Conservation (phyloP, 2,797 vertebrate species). For the Bucorvus abyssinicus region DNA sequence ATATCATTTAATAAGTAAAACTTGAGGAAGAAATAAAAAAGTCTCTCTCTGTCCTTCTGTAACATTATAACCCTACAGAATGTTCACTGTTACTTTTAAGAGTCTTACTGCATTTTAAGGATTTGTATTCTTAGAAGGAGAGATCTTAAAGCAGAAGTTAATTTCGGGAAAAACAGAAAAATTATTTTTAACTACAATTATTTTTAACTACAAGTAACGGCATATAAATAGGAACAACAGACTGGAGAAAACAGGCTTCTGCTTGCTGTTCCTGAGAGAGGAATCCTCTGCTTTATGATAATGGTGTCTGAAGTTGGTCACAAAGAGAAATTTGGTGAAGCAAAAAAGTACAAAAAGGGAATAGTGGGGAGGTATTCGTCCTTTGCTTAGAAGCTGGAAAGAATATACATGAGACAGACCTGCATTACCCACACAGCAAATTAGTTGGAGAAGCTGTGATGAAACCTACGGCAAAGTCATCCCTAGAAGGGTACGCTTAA, state of each 20-base stretch:
- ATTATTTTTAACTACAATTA: background rate
- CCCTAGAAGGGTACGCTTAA: background rate
- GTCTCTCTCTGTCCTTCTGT: background rate
- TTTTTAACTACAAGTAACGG: too few species aligned
- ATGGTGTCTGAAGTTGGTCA: background rate
- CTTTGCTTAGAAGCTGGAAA: background rate
- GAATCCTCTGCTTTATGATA: background rate
- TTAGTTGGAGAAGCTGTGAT: background rate
- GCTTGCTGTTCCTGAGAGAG: background rate
- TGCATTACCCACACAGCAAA: background rate
- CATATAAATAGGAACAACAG: background rate
- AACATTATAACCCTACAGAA: background rate
- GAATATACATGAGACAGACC: background rate
- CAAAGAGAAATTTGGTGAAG: background rate
- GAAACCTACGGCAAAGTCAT: background rate
- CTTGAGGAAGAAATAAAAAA: background rate
- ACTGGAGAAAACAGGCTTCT: background rate
- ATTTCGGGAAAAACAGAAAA: slow-evolving; percentile 1
- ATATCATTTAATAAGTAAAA: background rate
- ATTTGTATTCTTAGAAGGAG: background rate
- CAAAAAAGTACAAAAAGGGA: background rate
- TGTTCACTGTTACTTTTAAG: background rate
- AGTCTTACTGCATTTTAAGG: background rate
- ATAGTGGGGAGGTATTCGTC: background rate
- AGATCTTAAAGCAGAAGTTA: background rate